A percentile compares a stretch with the other conserved stretches of the same genome.
Conservation (phyloP, 2,113 vertebrate genomes). For the Notarius quadriscutis region DNA sequence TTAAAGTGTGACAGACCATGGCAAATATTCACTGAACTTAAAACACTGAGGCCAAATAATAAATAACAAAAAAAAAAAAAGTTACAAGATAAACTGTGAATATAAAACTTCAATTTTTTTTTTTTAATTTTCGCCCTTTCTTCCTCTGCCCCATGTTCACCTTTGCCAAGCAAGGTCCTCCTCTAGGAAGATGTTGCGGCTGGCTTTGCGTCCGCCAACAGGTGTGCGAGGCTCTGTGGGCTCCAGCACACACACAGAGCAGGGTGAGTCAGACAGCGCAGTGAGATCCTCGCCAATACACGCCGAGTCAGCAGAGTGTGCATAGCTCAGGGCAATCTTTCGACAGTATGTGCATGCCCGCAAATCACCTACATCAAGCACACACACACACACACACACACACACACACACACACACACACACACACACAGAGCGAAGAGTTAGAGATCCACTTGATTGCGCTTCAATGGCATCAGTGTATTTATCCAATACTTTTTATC, state of each 20-base stretch:
- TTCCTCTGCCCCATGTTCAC: conserved; percentile 62
- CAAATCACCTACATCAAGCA: conserved; percentile 82
- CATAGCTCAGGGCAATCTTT: conserved; percentile 93
- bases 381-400: too few species aligned
- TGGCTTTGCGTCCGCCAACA: conserved; percentile 89
- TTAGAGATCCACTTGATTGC: neutral
- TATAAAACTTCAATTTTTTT: neutral
- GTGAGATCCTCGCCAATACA: conserved; percentile 93
- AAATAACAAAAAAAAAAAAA: neutral
- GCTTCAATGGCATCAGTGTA: neutral
- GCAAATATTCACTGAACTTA: neutral
- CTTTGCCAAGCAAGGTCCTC: conserved; percentile 96
- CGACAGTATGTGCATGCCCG: conserved; percentile 96
- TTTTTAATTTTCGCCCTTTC: too few species aligned
- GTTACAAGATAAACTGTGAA: neutral
- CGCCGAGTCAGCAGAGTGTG: conserved; percentile 91
- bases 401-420: neutral
- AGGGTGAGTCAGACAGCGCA: conserved; percentile 85
- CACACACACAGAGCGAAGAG: neutral
- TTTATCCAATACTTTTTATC: neutral
- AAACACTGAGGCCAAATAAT: neutral
- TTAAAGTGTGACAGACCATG: neutral
- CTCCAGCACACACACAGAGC: conserved; percentile 83
- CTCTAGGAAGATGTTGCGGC: conserved; percentile 96
- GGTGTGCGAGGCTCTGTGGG: conserved; percentile 91